phyloP scores from a whole-genome alignment of 2,113 vertebrate genomes.

The Crocuta crocuta region DNA sequence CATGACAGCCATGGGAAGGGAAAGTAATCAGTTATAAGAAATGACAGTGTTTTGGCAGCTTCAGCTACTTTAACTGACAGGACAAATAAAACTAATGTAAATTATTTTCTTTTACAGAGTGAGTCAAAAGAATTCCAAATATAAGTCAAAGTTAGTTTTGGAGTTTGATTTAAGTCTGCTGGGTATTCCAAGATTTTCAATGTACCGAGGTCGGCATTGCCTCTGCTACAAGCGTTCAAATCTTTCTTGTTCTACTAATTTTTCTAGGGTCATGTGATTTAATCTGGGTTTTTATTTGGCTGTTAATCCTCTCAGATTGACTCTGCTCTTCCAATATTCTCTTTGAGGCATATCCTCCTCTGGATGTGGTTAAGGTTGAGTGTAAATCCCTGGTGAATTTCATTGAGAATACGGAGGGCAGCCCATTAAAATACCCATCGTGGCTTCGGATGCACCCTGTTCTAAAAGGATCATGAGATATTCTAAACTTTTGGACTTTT shows the following conservation, averaged over 20 bases:
- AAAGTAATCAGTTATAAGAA: slow-evolving; percentile 75
- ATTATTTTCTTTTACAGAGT: neutral
- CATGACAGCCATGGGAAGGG: slow-evolving; percentile 69
- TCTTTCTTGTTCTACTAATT: slow-evolving; percentile 42
- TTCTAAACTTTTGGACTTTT: neutral
- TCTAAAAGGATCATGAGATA: slow-evolving; percentile 30
- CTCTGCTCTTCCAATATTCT: slow-evolving; percentile 45
- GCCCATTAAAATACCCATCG: neutral
- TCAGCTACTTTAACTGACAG: slow-evolving; percentile 65
- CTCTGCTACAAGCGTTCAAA: slow-evolving; percentile 57
- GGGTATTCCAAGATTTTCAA: neutral
- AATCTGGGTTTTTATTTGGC: slow-evolving; percentile 58
- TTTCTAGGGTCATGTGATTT: slow-evolving; percentile 54
- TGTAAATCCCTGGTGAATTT: neutral
- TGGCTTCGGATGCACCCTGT: neutral
- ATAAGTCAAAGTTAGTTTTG: slow-evolving; percentile 57
- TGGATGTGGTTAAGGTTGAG: neutral
- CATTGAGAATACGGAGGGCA: neutral
- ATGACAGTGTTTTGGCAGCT: slow-evolving; percentile 82
- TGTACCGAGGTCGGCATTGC: slow-evolving; percentile 11
- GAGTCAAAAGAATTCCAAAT: neutral
- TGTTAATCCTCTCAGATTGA: slow-evolving; percentile 61
- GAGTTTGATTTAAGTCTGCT: slow-evolving; percentile 68
- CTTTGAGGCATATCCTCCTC: slow-evolving; percentile 53
- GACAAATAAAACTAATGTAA: slow-evolving; percentile 65